Conservation (phyloP, 2,113 vertebrate species). For the Suricata suricatta region DNA sequence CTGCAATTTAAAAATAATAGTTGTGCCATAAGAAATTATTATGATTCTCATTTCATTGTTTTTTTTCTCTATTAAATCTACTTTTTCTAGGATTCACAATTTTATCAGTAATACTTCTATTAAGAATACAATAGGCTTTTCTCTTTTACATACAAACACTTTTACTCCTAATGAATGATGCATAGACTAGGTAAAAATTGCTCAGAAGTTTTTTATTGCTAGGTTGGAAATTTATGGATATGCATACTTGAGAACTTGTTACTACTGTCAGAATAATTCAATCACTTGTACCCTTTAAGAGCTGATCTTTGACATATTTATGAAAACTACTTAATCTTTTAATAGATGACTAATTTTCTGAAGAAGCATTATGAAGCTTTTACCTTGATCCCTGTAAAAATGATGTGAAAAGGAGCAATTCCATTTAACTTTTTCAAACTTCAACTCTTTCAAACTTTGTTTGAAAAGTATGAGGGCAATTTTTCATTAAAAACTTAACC, state of each 20-base stretch:
- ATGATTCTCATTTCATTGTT: background rate
- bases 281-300: conserved; percentile 52
- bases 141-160: conserved; percentile 11
- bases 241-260: conserved; percentile 48
- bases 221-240: background rate
- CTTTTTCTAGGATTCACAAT: background rate
- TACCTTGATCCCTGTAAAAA: conserved; percentile 57
- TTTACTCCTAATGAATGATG: conserved; percentile 16
- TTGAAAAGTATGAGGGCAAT: conserved; percentile 46
- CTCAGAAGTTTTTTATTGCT: conserved; percentile 20
- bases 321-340: conserved; percentile 75
- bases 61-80: background rate
- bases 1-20: conserved; percentile 11
- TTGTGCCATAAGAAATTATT: background rate
- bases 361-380: conserved; percentile 57
- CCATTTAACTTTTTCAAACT: conserved; percentile 49
- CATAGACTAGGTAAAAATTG: conserved; percentile 39
- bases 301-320: conserved; percentile 71
- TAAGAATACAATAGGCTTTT: background rate
- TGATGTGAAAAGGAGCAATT: conserved; percentile 65
- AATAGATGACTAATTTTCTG: conserved; percentile 74
- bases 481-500: conserved; percentile 15
- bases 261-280: conserved; percentile 61
- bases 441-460: background rate
- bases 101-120: background rate